Percentiles rank a stretch among this genome's conserved stretches.
Evolutionary conservation across 2,888 invertebrate genomes (phyloP).

Genomic region (Neoascia interrupta): DNA sequence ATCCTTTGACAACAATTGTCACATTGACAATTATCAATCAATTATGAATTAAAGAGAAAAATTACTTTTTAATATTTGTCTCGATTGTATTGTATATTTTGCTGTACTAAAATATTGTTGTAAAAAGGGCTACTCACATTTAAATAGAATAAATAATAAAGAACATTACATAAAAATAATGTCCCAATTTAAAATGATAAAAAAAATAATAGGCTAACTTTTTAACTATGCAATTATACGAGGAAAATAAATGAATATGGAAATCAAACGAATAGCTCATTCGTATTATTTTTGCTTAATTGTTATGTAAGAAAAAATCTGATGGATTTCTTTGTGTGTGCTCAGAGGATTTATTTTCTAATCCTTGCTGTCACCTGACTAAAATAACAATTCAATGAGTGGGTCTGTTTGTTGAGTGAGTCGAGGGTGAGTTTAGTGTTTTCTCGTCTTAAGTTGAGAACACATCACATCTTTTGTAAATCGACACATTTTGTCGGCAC

Average conservation of each 20-base stretch:
- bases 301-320: too few relatives aligned
- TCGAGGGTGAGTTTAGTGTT: too few relatives aligned
- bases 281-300: too few relatives aligned
- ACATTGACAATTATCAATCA: conserved; percentile 34
- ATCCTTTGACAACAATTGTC: conserved; percentile 23
- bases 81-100: conserved; percentile 6
- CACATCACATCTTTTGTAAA: too few relatives aligned
- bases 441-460: too few relatives aligned
- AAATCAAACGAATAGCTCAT: not conserved
- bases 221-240: conserved; percentile 46
- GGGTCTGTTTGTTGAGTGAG: too few relatives aligned
- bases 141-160: not conserved
- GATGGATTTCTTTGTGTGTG: not conserved
- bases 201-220: conserved; percentile 37
- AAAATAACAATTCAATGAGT: too few relatives aligned
- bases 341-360: too few relatives aligned
- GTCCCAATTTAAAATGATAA: not conserved
- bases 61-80: conserved; percentile 1
- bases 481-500: too few relatives aligned
- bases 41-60: conserved; percentile 22
- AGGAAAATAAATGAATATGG: conserved; percentile 33
- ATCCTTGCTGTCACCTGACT: too few relatives aligned
- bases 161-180: not conserved
- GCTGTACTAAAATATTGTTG: conserved; percentile 10
- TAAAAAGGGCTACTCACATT: too few relatives aligned